Conservation (phyloP, 2,797 vertebrate species). For the Mus caroli region DNA sequence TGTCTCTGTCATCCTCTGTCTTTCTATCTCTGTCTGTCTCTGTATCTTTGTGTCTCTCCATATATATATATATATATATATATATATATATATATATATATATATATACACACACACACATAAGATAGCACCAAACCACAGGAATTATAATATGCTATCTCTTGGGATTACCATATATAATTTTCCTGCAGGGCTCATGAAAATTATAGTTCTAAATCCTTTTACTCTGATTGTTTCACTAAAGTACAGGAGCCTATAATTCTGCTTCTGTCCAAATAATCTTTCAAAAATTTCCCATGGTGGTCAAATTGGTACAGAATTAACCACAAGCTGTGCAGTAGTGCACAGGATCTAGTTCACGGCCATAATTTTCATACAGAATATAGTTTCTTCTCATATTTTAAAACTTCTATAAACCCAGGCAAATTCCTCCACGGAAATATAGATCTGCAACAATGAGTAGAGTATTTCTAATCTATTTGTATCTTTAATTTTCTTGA, state of each 20-base stretch:
- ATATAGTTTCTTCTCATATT: not conserved
- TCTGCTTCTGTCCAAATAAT: slow-evolving; percentile 19
- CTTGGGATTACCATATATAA: not conserved
- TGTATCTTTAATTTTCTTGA: slow-evolving; percentile 24
- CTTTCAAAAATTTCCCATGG: not conserved
- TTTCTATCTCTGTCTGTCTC: not conserved
- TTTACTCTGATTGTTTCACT: not conserved
- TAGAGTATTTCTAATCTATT: not conserved
- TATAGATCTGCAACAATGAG: not conserved
- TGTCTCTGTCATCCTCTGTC: not conserved
- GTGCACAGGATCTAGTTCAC: not conserved
- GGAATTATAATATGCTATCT: not conserved
- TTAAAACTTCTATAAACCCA: slow-evolving; percentile 46
- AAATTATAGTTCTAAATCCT: not conserved
- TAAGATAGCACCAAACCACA: not conserved
- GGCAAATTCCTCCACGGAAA: not conserved
- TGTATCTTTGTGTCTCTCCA: not conserved
- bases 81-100: too few species aligned
- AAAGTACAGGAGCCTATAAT: not conserved
- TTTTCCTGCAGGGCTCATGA: not conserved
- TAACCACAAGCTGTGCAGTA: not conserved
- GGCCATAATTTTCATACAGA: slow-evolving; percentile 4
- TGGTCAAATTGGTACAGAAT: not conserved
- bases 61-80: too few species aligned
- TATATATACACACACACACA: too few species aligned